Conservation (phyloP, 2,797 vertebrate species). For the Sebastes wilsoni region DNA sequence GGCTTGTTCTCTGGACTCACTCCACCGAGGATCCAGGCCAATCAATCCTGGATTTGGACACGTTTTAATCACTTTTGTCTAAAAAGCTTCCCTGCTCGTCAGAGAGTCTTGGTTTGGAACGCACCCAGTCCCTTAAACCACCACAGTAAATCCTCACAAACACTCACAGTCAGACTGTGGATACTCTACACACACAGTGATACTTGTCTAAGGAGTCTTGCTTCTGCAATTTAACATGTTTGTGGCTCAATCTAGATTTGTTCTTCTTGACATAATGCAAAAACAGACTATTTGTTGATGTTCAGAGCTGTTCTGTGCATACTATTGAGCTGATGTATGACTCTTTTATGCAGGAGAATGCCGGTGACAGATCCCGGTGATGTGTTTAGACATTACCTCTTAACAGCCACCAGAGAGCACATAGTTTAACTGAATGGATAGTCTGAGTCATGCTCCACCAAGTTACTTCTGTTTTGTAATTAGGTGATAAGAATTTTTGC, state of each 20-base stretch:
- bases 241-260: not conserved
- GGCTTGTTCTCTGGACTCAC: conserved; percentile 43
- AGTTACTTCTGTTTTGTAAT: no score
- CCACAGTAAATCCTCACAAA: not conserved
- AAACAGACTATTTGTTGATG: not conserved
- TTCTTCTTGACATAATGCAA: not conserved
- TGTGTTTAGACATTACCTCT: not conserved
- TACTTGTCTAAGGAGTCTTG: not conserved
- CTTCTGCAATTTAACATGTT: not conserved
- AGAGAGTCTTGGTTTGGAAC: conserved; percentile 25
- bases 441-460: no score
- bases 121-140: not conserved
- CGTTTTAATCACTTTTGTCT: conserved; percentile 67
- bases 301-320: not conserved
- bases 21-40: conserved; percentile 51
- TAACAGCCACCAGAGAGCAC: not conserved
- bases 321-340: not conserved
- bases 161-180: not conserved
- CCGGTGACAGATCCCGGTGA: not conserved
- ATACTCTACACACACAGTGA: not conserved
- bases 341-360: not conserved
- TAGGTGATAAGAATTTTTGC: no score
- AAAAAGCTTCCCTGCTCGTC: conserved; percentile 7
- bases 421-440: not conserved
- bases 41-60: conserved; percentile 58